Evolutionary conservation across 1,140 invertebrate genomes (phyloP), one percentile per base, ranked within the genome.

Genomic region (Drosophila sp.): DNA sequence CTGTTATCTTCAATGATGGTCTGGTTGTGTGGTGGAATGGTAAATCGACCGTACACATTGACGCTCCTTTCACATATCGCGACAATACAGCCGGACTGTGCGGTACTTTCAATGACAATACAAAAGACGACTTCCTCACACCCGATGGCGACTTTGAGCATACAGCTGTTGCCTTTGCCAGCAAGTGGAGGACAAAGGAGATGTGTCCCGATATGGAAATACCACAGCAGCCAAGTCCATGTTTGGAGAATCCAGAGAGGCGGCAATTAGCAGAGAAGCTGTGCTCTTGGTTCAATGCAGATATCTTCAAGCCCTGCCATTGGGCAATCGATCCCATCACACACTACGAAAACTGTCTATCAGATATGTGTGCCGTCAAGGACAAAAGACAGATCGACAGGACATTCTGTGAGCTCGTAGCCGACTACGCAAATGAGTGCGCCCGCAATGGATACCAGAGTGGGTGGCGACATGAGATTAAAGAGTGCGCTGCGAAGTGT

Each of bases 51-150:
- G 95, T 96, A 3, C 97, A 97, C 76, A 94, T 98, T 17, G 96
- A 97, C 79, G 96, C 96, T 0, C 96, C 96, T 4, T 93, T 96
- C 1, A 91, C 93, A 50, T 95, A 96, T 76, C 93, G 94, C 33
- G 95, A 94, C 67, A 93, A 95, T 79, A 95, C 95, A 0, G 66
- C 95, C 93, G 97, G 97, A 69, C 93, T 98, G 6, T 98, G 97
- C 81, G 97, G 97, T 17, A 98, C 97, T 0, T 98, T 97, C 85
- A 97, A 96, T 66, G 92, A 94, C n/a, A 97, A 97, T 83, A 96
- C 97, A 86, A 96, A 96, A 79, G 97, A 98, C 86, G 97, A 98
- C 91, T 98, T 98, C 91, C 81, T 96, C 5, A 98, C 97, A 0
- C 96, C 96, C 0, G 96, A 97, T 85, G 96, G 96, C 27, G 97